Base-by-base conservation (phyloP, 2,797 vertebrate species). In the Serranus cabrilla region DNA sequence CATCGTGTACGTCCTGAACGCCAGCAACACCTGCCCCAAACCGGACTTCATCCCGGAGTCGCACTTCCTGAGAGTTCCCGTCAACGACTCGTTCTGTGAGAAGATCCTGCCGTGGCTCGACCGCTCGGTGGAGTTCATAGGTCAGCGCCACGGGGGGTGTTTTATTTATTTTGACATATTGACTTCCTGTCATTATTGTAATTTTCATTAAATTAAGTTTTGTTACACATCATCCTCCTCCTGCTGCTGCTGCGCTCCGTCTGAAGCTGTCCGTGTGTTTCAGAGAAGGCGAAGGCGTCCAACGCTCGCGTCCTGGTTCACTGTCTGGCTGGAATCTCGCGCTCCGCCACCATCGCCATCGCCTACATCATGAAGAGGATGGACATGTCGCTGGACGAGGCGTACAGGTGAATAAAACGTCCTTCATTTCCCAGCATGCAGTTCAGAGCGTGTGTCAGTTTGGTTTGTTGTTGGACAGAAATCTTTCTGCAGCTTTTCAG, bases 361-460 rank as follows among this genome's bases (percentile, higher is more conserved):
- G 98, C 97, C 6, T 99, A 99, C 89, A 98, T 99, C 91, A 99
- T 99, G 98, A 99, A 97, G 94, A 96, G 97, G 91, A 98, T 97
- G 97, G 97, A 97, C 80, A 96, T 99, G 97, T 96, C 97, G 2
- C 81, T 99, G 83, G 98, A 99, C 20, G 98, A 99, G 92, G 98
- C 98, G 0, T 99, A 99, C 95, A 97, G 98, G 80, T 27, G 27
- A n/a, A n/a, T n/a, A n/a, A n/a, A n/a, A n/a, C 3, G 6, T 31
- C 27, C 27, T 31, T 3, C 27, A 31, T 31, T 31, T 31, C 27
- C 27, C 27, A 31, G 3, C 3, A 31, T 31, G 27, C 27, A 31
- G 27, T 31, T 31, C 27, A n/a, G n/a, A n/a, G n/a, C n/a, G n/a
- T n/a, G n/a, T 31, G 27, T 31, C 6, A 3, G 27, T 31, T 31